Percentiles rank a stretch among this genome's conserved stretches.
Evolutionary conservation across 2,797 vertebrate species (phyloP).

Genomic region (Intellagama lesueurii): DNA sequence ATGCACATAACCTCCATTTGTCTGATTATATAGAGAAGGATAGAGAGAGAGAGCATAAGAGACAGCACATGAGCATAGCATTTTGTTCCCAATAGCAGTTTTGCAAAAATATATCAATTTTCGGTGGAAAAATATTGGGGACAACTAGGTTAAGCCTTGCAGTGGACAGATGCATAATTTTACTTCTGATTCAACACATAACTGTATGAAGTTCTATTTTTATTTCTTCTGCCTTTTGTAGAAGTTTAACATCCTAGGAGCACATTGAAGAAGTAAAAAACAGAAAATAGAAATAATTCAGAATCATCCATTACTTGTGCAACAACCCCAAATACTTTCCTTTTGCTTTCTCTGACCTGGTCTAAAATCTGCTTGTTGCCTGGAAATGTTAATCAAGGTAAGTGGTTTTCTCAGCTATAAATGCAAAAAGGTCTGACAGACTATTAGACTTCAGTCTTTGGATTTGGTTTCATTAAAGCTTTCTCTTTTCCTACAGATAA

Average conservation of each 20-base stretch:
- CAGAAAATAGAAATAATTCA: neutral
- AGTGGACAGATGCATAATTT: neutral
- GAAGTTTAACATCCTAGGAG: neutral
- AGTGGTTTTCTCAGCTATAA: neutral
- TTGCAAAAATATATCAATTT: neutral
- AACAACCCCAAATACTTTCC: accelerated
- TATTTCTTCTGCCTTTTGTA: neutral
- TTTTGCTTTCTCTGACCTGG: neutral
- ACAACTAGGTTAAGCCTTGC: neutral
- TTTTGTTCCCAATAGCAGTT: neutral
- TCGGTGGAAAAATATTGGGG: neutral
- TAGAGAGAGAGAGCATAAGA: no score
- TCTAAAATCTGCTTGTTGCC: neutral
- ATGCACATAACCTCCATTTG: no score
- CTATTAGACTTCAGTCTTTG: constrained; percentile 3
- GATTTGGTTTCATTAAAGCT: constrained; percentile 25
- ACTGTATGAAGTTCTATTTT: neutral
- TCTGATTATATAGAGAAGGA: no score
- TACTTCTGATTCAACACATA: neutral
- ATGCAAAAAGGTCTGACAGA: constrained; percentile 12
- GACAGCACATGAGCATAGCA: no score
- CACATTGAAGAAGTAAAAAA: neutral
- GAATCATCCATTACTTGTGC: neutral
- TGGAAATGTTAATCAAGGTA: constrained; percentile 23
- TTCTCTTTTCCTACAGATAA: constrained; percentile 32